A percentile compares a stretch with the other conserved stretches of the same genome.
Evolutionary conservation across 2,113 vertebrate species (phyloP).

Genomic region (Ivindomyrus marchei): DNA sequence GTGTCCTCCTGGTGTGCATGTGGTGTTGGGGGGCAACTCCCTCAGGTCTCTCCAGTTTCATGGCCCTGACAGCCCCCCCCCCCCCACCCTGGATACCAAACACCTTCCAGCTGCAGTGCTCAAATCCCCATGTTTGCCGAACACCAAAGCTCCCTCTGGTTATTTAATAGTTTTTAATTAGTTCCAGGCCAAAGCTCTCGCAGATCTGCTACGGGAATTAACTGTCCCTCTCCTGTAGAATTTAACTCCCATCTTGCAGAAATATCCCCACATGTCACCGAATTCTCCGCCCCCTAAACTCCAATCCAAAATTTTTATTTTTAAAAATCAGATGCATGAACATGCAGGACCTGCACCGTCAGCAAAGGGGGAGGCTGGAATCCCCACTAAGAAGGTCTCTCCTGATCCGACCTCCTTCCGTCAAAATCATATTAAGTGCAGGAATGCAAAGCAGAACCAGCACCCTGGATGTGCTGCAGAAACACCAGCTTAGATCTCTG

Average conservation of each 20-base stretch:
- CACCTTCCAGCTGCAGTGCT: conserved; percentile 54
- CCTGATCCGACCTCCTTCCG: background rate
- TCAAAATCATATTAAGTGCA: conserved; percentile 30
- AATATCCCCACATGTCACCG: background rate
- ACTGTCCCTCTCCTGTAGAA: conserved; percentile 46
- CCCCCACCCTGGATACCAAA: conserved; percentile 46
- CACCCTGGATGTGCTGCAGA: background rate
- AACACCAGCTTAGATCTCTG: background rate
- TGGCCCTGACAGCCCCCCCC: conserved; percentile 30
- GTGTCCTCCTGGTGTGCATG: background rate
- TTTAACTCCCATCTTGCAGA: conserved; percentile 2
- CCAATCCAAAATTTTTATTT: background rate
- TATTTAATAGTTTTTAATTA: conserved; percentile 49
- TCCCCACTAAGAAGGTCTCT: background rate
- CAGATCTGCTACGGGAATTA: conserved; percentile 47
- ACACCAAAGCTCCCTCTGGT: conserved; percentile 37
- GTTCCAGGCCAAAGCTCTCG: conserved; percentile 57
- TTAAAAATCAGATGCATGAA: background rate
- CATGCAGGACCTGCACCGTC: background rate
- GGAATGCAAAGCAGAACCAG: background rate
- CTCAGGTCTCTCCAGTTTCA: conserved; percentile 48
- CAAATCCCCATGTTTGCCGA: conserved; percentile 43
- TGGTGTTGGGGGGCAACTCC: background rate
- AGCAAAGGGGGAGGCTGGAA: background rate
- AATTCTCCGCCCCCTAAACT: background rate